These are phyloP conservation scores for Lepus europaeus DNA, from an alignment of 2,113 vertebrate genomes.

Conservation along the genomic window DNA sequence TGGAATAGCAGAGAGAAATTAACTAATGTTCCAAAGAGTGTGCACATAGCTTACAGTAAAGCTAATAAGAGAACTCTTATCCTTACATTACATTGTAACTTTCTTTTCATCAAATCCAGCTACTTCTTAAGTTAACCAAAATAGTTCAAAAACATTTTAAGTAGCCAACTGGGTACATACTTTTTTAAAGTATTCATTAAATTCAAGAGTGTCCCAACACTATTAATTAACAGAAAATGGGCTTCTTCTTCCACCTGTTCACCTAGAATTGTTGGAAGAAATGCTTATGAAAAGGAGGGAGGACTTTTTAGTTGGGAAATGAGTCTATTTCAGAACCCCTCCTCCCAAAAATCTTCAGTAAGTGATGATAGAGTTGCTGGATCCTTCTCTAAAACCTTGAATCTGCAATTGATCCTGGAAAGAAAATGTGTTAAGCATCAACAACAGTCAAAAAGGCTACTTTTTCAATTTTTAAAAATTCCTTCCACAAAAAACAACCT, in stretches of 20 bases:
- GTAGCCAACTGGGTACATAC: not conserved
- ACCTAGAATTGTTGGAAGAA: not conserved
- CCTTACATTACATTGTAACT: not conserved
- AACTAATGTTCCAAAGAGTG: slow-evolving; percentile 18
- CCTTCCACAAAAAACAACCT: not conserved
- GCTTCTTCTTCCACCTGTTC: not conserved
- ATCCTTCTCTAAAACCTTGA: not conserved
- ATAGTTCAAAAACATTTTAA: slow-evolving; percentile 10
- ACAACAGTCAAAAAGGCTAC: not conserved
- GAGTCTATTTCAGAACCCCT: not conserved
- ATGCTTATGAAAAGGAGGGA: not conserved
- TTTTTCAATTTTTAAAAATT: not conserved
- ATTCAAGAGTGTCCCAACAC: not conserved
- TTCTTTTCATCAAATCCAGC: slow-evolving; percentile 4
- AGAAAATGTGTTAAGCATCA: not conserved
- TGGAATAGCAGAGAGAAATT: slow-evolving; percentile 14
- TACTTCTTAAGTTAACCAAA: slow-evolving; percentile 35
- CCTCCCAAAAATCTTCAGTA: not conserved
- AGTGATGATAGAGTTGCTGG: not conserved
- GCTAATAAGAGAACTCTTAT: not conserved
- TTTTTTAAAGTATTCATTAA: not conserved
- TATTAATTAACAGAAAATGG: slow-evolving; percentile 29
- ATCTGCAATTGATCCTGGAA: slow-evolving; percentile 11
- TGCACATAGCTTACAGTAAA: not conserved
- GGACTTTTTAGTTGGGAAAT: not conserved